These are phyloP conservation scores for Zele albiditarsus DNA, from an alignment of 2,888 invertebrate genomes.

Conservation along the genomic window DNA sequence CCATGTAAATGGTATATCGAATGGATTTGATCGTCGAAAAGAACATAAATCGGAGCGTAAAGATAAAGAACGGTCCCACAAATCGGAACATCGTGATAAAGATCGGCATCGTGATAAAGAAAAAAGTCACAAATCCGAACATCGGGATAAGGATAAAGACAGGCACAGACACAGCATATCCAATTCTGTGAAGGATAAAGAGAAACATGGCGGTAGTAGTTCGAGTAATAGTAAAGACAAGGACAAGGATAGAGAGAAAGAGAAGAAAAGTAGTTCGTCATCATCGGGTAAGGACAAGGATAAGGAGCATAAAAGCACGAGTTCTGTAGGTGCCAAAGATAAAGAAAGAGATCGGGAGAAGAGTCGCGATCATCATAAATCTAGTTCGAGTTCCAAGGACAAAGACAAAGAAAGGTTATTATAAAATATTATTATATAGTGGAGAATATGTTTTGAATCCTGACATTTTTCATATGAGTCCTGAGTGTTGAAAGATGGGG, in stretches of 20 bases:
- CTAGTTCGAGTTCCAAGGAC: constrained; percentile 70
- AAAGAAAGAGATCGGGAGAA: constrained; percentile 73
- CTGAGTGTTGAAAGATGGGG: too few species aligned
- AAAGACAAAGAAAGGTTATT: constrained; percentile 65
- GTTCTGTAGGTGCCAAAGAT: constrained; percentile 70
- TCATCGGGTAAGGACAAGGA: constrained; percentile 74
- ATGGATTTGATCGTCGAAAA: constrained; percentile 80
- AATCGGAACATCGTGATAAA: constrained; percentile 72
- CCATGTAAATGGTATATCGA: constrained; percentile 86
- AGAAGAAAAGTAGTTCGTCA: constrained; percentile 75
- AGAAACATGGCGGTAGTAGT: constrained; percentile 71
- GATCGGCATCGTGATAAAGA: constrained; percentile 78
- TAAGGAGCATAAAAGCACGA: constrained; percentile 66
- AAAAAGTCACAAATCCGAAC: constrained; percentile 72
- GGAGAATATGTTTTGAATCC: neutral
- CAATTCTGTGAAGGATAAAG: constrained; percentile 70
- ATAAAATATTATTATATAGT: neutral
- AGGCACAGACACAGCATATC: constrained; percentile 66
- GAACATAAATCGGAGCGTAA: constrained; percentile 77
- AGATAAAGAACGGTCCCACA: constrained; percentile 72
- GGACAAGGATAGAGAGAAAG: constrained; percentile 76
- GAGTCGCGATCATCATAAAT: constrained; percentile 71
- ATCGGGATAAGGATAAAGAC: constrained; percentile 78
- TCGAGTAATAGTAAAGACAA: constrained; percentile 63
- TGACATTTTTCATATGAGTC: neutral